Percentiles rank a stretch among this genome's conserved stretches.
Evolutionary conservation across 2,113 vertebrate genomes (phyloP).

Genomic region (Chamaetylas fuelleborni): DNA sequence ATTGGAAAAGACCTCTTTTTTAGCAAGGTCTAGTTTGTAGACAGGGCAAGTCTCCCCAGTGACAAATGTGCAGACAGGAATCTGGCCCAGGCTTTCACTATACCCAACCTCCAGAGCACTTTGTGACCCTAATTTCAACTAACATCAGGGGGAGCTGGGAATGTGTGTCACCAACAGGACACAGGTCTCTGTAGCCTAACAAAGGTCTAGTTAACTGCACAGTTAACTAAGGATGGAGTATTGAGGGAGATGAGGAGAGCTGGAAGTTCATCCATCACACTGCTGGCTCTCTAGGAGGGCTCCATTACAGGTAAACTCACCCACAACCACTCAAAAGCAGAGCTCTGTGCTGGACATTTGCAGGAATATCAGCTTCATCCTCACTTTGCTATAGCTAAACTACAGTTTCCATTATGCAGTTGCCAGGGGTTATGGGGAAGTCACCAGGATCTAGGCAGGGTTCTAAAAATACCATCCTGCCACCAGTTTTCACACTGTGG

Average conservation of each 20-base stretch:
- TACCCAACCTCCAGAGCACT: background rate
- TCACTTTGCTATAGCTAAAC: background rate
- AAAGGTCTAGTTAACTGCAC: background rate
- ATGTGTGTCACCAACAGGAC: background rate
- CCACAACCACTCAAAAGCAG: background rate
- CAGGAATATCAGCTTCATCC: background rate
- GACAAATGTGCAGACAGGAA: background rate
- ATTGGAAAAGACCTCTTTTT: background rate
- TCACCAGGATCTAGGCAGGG: background rate
- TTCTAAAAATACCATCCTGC: background rate
- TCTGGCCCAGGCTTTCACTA: background rate
- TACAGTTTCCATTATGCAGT: background rate
- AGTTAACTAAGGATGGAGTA: background rate
- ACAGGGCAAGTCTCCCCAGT: background rate
- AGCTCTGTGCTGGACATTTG: background rate
- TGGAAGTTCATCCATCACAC: background rate
- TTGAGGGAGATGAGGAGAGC: background rate
- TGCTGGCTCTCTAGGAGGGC: background rate
- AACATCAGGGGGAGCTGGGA: accelerated
- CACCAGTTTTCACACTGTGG: background rate
- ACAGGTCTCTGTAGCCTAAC: background rate
- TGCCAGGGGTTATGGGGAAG: background rate
- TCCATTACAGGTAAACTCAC: background rate
- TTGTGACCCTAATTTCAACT: background rate
- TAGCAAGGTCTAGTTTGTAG: background rate